Conservation (phyloP, 1,140 invertebrate species). For the Pachypeltis micranthus region DNA sequence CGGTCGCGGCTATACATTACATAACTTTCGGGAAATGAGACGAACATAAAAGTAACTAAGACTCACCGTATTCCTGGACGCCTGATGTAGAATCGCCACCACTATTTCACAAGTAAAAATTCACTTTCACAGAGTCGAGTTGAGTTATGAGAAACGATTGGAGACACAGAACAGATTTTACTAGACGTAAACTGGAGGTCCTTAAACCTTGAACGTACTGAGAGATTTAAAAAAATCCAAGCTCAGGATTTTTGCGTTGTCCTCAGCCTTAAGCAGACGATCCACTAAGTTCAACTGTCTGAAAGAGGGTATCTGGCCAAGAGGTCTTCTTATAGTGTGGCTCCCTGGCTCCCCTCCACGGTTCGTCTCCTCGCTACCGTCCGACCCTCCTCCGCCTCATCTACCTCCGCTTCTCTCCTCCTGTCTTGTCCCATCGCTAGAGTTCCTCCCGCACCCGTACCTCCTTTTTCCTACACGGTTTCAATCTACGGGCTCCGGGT, state of each 20-base stretch:
- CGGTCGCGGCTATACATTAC: too few species aligned
- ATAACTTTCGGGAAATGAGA: too few species aligned
- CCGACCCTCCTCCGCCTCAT: too few species aligned
- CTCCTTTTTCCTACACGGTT: too few species aligned
- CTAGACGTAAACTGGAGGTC: too few species aligned
- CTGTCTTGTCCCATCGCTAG: background rate
- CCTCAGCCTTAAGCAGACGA: background rate
- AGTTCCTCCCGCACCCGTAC: background rate
- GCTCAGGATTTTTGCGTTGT: background rate
- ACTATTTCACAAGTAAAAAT: background rate
- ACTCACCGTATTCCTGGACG: background rate
- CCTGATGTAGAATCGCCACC: background rate
- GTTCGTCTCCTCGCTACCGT: too few species aligned
- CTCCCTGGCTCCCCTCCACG: slow-evolving; percentile 4
- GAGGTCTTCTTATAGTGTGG: slow-evolving; percentile 7
- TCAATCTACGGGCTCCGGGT: too few species aligned
- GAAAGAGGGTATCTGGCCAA: slow-evolving; percentile 7
- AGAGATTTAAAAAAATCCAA: background rate
- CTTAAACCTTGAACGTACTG: too few species aligned
- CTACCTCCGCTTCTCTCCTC: background rate
- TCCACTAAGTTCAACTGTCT: slow-evolving; percentile 4
- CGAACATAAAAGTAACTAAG: too few species aligned
- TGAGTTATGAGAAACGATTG: too few species aligned
- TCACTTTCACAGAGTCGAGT: background rate
- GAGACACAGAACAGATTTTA: too few species aligned